These are phyloP conservation scores for Intellagama lesueurii DNA, from an alignment of 2,797 vertebrate genomes.

Conservation along the genomic window DNA sequence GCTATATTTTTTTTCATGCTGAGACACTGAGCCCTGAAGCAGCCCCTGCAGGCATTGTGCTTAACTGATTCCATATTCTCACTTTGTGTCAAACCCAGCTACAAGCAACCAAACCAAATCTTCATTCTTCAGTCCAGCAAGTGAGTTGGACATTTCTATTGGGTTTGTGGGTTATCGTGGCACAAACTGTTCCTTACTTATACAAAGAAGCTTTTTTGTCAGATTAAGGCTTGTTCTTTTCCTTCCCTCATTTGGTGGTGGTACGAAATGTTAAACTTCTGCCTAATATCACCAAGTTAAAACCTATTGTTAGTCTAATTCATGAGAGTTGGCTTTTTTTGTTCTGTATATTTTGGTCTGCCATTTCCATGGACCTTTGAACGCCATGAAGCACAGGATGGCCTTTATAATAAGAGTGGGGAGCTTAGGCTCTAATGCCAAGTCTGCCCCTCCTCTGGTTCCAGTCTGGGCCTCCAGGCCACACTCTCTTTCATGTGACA, in stretches of 20 bases:
- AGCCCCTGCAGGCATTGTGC: not conserved
- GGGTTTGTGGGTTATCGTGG: not conserved
- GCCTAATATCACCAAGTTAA: not conserved
- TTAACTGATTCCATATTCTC: not conserved
- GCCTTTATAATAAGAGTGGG: not conserved
- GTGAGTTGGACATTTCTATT: not conserved
- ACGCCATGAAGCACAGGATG: not conserved
- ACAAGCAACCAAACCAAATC: not conserved
- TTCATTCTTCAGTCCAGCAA: not conserved
- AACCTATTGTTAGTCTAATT: not conserved
- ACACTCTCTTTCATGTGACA: no score
- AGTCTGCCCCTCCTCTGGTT: no score
- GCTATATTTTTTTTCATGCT: constrained; percentile 1
- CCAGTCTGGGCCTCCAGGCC: no score
- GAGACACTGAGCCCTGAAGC: not conserved
- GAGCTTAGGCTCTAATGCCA: no score
- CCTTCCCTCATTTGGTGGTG: not conserved
- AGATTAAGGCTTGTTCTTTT: not conserved
- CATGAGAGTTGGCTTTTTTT: not conserved
- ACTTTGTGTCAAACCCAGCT: not conserved
- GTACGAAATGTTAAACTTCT: not conserved
- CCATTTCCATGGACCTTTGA: not conserved
- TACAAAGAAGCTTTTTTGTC: not conserved
- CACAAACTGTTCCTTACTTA: not conserved
- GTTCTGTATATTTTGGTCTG: not conserved